These are phyloP conservation scores for Lanius collurio DNA, from an alignment of 2,113 vertebrate genomes.

Conservation along the genomic window DNA sequence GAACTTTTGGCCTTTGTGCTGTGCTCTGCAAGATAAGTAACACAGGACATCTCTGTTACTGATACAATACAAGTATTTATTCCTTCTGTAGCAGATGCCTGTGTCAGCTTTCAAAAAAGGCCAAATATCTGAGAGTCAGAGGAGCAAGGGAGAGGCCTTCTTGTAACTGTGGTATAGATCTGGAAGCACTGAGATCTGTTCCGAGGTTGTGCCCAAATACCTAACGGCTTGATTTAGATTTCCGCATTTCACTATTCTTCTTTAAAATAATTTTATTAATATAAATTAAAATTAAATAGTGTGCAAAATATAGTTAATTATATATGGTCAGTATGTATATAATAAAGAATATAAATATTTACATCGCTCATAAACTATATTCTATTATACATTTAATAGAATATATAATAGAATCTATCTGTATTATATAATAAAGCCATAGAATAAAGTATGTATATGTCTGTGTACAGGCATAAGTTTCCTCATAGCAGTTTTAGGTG, in stretches of 20 bases:
- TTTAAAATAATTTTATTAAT: not conserved
- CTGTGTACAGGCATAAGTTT: not conserved
- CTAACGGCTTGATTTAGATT: not conserved
- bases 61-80: constrained; percentile 33
- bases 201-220: not conserved
- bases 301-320: not conserved
- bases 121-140: not conserved
- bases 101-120: not conserved
- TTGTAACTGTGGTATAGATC: not conserved
- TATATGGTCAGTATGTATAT: not conserved
- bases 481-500: not conserved
- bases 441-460: not conserved
- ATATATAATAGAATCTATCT: not conserved
- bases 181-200: not conserved
- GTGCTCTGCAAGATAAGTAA: constrained; percentile 1
- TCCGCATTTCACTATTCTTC: not conserved
- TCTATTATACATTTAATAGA: not conserved
- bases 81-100: constrained; percentile 22
- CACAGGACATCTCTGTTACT: constrained; percentile 41
- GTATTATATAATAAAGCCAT: not conserved
- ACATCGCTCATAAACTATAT: not conserved
- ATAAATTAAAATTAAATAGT: not conserved
- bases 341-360: not conserved
- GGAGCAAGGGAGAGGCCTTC: not conserved
- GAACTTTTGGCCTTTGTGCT: constrained; percentile 12